A percentile compares a stretch with the other conserved stretches of the same genome.
Evolutionary conservation across 2,797 vertebrate genomes (phyloP).

Genomic region (Molossus molossus): DNA sequence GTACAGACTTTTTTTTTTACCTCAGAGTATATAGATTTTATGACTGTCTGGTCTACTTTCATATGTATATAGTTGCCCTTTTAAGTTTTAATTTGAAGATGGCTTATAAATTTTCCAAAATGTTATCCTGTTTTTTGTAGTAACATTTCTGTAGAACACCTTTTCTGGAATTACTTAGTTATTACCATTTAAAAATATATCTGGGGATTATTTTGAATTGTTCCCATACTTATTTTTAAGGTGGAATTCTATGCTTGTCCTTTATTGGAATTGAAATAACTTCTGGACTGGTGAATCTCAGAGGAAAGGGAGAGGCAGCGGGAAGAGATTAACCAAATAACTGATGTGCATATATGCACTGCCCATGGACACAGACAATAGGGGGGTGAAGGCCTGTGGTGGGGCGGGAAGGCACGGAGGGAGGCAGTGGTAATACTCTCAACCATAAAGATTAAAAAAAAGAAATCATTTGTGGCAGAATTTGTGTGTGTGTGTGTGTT

Average conservation of each 20-base stretch:
- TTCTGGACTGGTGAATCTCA: too few relatives aligned
- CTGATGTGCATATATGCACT: too few relatives aligned
- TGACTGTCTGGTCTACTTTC: neutral
- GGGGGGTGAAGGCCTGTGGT: too few relatives aligned
- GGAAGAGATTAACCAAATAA: too few relatives aligned
- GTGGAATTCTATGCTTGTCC: neutral
- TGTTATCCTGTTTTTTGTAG: neutral
- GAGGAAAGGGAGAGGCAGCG: too few relatives aligned
- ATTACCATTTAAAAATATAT: neutral
- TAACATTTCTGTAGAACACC: neutral
- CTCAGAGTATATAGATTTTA: neutral
- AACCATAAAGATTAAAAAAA: too few relatives aligned
- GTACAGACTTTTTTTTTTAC: neutral
- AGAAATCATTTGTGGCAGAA: neutral
- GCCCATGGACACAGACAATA: too few relatives aligned
- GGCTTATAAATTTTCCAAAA: neutral
- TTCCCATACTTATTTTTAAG: neutral
- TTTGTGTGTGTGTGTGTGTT: neutral
- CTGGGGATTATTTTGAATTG: constrained; percentile 29
- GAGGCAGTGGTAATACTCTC: too few relatives aligned
- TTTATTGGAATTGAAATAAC: constrained; percentile 2
- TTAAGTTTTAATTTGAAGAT: neutral
- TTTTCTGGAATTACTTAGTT: constrained; percentile 11
- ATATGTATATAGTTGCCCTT: neutral
- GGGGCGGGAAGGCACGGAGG: too few relatives aligned